Conservation (phyloP, 2,797 vertebrate genomes). For the Corythornis leucogaster region DNA sequence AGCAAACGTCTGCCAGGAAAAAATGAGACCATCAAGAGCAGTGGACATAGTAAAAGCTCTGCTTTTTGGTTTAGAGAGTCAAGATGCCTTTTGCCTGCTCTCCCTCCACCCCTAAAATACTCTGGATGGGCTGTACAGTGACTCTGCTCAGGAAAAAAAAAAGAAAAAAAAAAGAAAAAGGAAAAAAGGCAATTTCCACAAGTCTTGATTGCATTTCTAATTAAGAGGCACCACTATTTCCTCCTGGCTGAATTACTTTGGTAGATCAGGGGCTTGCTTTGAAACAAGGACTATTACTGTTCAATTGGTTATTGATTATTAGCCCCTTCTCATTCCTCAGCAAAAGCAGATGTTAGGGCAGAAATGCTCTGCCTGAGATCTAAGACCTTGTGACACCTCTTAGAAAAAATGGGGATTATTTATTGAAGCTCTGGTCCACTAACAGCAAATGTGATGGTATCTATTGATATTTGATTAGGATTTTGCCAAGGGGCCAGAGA, state of each 20-base stretch:
- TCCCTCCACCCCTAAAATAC: neutral
- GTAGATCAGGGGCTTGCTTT: neutral
- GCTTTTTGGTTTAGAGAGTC: neutral
- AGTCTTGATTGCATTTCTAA: neutral
- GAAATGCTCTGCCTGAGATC: neutral
- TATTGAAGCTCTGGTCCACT: neutral
- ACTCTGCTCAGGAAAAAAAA: neutral
- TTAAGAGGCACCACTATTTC: neutral
- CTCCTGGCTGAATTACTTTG: neutral
- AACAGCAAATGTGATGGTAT: neutral
- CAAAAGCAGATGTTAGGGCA: neutral
- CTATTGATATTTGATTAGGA: slow-evolving; percentile 31
- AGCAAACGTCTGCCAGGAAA: neutral
- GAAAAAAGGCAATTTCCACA: neutral
- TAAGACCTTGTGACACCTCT: neutral
- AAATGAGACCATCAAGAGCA: neutral
- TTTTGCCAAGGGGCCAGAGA: neutral
- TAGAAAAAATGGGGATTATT: neutral
- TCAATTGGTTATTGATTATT: slow-evolving; percentile 45
- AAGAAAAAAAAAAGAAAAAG: neutral
- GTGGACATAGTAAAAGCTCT: neutral
- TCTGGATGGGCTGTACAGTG: neutral
- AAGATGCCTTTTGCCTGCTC: neutral
- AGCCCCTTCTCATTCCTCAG: neutral
- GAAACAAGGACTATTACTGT: neutral